phyloP scores from a whole-genome alignment of 2,888 invertebrate species.

The Noctuana brunneofusca region DNA sequence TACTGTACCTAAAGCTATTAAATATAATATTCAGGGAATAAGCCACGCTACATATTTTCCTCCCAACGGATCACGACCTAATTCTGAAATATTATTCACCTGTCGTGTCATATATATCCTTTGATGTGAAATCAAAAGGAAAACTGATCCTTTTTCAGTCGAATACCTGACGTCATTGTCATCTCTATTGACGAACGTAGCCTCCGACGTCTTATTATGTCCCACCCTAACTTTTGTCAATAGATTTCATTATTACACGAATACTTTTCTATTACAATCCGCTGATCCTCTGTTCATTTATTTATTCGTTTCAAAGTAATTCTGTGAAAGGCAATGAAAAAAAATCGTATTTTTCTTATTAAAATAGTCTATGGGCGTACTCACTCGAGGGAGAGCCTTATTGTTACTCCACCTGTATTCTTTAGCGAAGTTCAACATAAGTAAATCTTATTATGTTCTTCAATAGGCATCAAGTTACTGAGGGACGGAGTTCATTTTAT shows the following conservation, averaged over 20 bases:
- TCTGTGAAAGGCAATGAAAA: slow-evolving; percentile 59
- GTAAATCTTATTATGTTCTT: slow-evolving; percentile 75
- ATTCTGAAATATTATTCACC: slow-evolving; percentile 32
- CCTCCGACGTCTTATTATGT: slow-evolving; percentile 66
- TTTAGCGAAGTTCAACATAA: slow-evolving; percentile 63
- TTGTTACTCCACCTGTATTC: slow-evolving; percentile 77
- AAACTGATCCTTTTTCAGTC: slow-evolving; percentile 75
- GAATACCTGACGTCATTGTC: slow-evolving; percentile 73
- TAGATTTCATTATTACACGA: slow-evolving; percentile 74
- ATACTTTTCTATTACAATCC: slow-evolving; percentile 78
- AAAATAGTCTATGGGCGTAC: slow-evolving; percentile 72
- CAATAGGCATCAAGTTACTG: slow-evolving; percentile 73
- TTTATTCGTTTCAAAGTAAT: slow-evolving; percentile 78
- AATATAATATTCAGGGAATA: not conserved
- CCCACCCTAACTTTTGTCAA: slow-evolving; percentile 73
- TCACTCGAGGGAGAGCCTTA: slow-evolving; percentile 58
- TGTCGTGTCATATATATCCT: slow-evolving; percentile 39
- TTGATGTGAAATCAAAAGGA: slow-evolving; percentile 75
- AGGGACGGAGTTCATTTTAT: slow-evolving; percentile 62
- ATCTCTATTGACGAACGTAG: slow-evolving; percentile 51
- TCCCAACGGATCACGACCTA: slow-evolving; percentile 13
- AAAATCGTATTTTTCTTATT: slow-evolving; percentile 69
- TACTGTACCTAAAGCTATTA: not conserved
- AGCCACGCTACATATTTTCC: slow-evolving; percentile 1
- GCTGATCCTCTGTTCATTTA: slow-evolving; percentile 73